Evolutionary conservation across 2,113 vertebrate species (phyloP).

Genomic region (Chionomys nivalis): DNA sequence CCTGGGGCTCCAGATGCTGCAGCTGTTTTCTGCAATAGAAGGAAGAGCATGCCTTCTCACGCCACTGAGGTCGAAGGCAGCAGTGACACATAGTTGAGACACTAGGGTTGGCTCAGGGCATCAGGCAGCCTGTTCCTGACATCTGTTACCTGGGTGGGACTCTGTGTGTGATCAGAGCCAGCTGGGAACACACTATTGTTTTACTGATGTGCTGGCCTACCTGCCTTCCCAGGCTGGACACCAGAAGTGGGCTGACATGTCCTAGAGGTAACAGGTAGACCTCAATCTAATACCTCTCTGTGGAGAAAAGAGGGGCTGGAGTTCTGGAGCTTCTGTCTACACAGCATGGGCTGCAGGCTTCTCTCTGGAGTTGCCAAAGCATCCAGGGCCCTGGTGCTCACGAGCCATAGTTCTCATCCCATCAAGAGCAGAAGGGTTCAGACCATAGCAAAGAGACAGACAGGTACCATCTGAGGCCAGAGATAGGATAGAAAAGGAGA

Average conservation of each 20-base stretch:
- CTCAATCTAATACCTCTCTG: too few species aligned
- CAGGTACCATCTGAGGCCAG: rapidly evolving
- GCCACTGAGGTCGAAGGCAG: rapidly evolving
- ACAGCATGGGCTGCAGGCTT: background rate
- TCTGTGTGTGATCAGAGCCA: rapidly evolving
- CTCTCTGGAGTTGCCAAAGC: background rate
- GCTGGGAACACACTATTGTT: rapidly evolving
- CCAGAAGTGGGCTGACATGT: background rate
- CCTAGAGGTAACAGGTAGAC: background rate
- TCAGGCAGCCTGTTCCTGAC: background rate
- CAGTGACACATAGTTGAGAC: background rate
- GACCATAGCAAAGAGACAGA: background rate
- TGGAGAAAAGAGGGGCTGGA: background rate
- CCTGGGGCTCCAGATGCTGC: background rate
- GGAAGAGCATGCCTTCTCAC: background rate
- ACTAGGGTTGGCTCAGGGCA: background rate
- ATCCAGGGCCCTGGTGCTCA: too few species aligned
- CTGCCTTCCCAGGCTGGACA: background rate
- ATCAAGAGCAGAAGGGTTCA: background rate
- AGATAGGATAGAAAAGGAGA: background rate
- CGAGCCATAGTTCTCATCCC: background rate
- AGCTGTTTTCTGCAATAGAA: background rate
- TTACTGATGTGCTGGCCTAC: background rate
- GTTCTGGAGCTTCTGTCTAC: too few species aligned
- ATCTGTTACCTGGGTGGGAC: too few species aligned